Conservation (phyloP, 2,888 invertebrate genomes). For the Agrypnus murinus region DNA sequence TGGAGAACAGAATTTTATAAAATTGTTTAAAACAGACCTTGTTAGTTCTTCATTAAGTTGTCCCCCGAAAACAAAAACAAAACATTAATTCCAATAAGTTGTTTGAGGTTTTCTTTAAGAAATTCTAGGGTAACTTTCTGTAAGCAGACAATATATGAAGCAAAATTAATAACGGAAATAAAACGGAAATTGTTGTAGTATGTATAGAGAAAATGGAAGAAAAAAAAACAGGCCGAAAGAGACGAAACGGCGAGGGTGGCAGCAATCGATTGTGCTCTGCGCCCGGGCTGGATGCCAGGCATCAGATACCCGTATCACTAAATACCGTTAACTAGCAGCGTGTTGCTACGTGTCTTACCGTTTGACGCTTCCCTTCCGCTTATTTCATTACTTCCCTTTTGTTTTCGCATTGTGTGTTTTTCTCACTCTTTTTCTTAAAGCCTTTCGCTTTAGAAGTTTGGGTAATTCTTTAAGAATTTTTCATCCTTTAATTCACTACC, state of each 20-base stretch:
- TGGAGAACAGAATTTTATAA: too few relatives aligned
- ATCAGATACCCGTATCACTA: conserved; percentile 54
- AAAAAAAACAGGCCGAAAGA: conserved; percentile 39
- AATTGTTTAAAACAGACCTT: too few relatives aligned
- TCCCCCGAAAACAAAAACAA: too few relatives aligned
- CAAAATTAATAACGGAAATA: conserved; percentile 45
- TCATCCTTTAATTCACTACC: too few relatives aligned
- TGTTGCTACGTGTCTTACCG: conserved; percentile 51
- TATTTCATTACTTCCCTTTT: conserved; percentile 50
- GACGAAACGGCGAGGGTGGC: conserved; percentile 47
- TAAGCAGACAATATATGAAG: conserved; percentile 34
- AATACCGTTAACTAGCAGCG: conserved; percentile 52
- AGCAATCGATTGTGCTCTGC: conserved; percentile 55
- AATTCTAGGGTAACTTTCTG: background rate
- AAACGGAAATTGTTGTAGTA: conserved; percentile 44
- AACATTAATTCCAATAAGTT: too few relatives aligned
- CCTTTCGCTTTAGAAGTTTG: too few relatives aligned
- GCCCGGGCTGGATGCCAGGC: conserved; percentile 53
- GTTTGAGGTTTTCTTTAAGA: background rate
- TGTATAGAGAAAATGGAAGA: conserved; percentile 37
- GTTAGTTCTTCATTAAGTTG: too few relatives aligned
- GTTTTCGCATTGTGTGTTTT: conserved; percentile 35
- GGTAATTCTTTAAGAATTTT: too few relatives aligned
- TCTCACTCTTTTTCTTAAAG: background rate
- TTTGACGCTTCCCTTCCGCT: conserved; percentile 50